Evolutionary conservation across 1,140 invertebrate genomes (phyloP).

Genomic region (Streblospio benedicti): DNA sequence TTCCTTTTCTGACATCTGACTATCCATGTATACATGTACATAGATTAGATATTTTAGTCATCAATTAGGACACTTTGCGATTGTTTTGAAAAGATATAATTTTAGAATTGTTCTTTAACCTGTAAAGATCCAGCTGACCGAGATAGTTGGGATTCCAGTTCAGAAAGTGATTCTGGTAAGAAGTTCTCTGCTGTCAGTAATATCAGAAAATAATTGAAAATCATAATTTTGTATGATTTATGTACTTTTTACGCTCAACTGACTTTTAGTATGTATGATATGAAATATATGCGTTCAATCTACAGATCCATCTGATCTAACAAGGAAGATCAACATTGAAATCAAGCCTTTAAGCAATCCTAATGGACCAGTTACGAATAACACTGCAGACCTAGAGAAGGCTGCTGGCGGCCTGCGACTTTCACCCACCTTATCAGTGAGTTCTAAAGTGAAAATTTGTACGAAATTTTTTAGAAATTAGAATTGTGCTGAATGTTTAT

Average conservation of each 20-base stretch:
- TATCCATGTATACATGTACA: too few species aligned
- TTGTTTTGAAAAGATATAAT: too few species aligned
- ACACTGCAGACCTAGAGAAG: slow-evolving; percentile 83
- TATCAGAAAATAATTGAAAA: background rate
- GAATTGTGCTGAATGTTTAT: too few species aligned
- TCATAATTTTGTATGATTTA: slow-evolving; percentile 10
- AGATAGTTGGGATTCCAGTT: slow-evolving; percentile 79
- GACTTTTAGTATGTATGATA: too few species aligned
- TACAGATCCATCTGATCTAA: slow-evolving; percentile 64
- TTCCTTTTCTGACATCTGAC: too few species aligned
- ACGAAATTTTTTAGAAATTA: too few species aligned
- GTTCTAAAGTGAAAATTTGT: slow-evolving; percentile 12
- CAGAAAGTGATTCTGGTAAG: slow-evolving; percentile 79
- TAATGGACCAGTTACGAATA: slow-evolving; percentile 65
- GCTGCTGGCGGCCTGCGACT: slow-evolving; percentile 84
- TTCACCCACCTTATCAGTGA: slow-evolving; percentile 59
- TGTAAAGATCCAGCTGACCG: slow-evolving; percentile 50
- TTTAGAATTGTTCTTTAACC: slow-evolving; percentile 17
- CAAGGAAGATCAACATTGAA: slow-evolving; percentile 83
- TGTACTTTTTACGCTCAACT: too few species aligned
- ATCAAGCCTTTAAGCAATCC: slow-evolving; percentile 85
- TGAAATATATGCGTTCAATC: too few species aligned
- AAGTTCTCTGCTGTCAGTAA: slow-evolving; percentile 8
- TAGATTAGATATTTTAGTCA: too few species aligned
- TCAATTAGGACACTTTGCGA: too few species aligned